phyloP scores from a whole-genome alignment of 2,888 invertebrate genomes.

The Prosapia bicincta region DNA sequence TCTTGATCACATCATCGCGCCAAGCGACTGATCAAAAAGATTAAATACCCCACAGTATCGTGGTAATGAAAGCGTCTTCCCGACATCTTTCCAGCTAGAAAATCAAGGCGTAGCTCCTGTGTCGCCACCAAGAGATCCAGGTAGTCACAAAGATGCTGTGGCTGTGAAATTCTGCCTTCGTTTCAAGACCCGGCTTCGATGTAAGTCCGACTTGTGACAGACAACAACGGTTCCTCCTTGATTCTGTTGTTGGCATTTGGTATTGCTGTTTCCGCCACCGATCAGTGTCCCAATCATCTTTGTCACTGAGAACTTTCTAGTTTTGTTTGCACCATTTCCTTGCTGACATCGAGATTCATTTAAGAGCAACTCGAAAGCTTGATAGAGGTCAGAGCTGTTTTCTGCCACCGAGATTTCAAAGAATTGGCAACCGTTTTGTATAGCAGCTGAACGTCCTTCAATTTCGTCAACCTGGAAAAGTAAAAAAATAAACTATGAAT shows the following conservation, averaged over 20 bases:
- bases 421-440: constrained; percentile 67
- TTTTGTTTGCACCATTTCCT: constrained; percentile 43
- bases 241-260: constrained; percentile 43
- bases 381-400: constrained; percentile 68
- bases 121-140: constrained; percentile 24
- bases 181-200: constrained; percentile 55
- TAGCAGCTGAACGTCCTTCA: constrained; percentile 65
- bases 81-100: background rate
- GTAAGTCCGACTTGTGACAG: constrained; percentile 58
- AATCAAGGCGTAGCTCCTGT: constrained; percentile 15
- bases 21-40: background rate
- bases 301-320: constrained; percentile 71
- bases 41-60: background rate
- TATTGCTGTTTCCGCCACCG: constrained; percentile 51
- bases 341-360: constrained; percentile 59
- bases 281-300: constrained; percentile 76
- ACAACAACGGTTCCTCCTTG: constrained; percentile 58
- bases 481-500: too few relatives aligned
- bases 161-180: constrained; percentile 57
- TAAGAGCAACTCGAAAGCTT: constrained; percentile 66
- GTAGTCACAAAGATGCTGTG: constrained; percentile 63
- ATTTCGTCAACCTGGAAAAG: constrained; percentile 63
- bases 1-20: background rate
- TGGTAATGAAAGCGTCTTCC: background rate
- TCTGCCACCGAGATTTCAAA: constrained; percentile 80